Evolutionary conservation across 2,113 vertebrate genomes (phyloP).

Genomic region (Prochilodus magdalenae): DNA sequence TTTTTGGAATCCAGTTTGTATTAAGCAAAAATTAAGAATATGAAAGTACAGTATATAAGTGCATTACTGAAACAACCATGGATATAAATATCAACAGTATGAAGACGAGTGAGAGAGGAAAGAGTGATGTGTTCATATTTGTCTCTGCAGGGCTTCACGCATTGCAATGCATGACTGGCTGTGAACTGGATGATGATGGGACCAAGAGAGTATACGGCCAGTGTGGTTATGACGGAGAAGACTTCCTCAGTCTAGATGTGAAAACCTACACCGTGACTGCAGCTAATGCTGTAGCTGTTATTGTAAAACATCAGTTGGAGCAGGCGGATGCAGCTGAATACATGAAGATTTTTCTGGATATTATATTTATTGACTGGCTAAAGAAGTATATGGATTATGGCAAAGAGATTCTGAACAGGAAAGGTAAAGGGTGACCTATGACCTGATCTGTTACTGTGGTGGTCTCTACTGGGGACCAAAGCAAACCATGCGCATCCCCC

Average conservation of each 20-base stretch:
- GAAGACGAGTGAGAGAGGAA: no score
- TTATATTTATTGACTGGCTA: not conserved
- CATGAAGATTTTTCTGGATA: not conserved
- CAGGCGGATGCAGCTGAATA: accelerated
- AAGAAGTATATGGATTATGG: not conserved
- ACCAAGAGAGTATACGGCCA: not conserved
- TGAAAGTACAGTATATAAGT: no score
- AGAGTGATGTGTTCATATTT: not conserved
- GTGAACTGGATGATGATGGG: not conserved
- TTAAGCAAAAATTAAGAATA: no score
- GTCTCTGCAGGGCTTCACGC: slow-evolving; percentile 2
- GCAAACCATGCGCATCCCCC: no score
- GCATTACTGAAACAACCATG: no score
- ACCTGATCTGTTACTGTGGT: not conserved
- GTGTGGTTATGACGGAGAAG: not conserved
- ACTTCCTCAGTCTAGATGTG: not conserved
- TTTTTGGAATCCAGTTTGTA: no score
- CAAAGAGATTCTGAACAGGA: slow-evolving; percentile 28
- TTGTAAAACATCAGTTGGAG: not conserved
- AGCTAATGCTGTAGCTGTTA: not conserved
- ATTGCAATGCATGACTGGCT: not conserved
- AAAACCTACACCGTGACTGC: not conserved
- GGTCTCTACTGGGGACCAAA: no score
- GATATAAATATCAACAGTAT: no score
- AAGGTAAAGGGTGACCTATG: slow-evolving; percentile 43